Conservation (phyloP, 2,888 invertebrate species). For the Priocnemis perturbator region DNA sequence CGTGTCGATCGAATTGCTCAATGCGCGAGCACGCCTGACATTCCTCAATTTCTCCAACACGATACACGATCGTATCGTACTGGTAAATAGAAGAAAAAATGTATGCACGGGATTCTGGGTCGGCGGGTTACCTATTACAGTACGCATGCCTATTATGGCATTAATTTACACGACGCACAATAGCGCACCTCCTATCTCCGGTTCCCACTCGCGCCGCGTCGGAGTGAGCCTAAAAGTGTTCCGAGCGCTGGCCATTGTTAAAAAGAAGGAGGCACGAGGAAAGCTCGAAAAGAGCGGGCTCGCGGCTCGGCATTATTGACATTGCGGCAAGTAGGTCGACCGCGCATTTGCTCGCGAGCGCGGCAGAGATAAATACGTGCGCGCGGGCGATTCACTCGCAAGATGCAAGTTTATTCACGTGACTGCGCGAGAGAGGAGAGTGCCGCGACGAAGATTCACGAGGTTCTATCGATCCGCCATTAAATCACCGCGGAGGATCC, state of each 20-base stretch:
- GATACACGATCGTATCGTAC: slow-evolving; percentile 22
- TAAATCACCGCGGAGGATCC: slow-evolving; percentile 63
- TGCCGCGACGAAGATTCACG: slow-evolving; percentile 54
- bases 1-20: slow-evolving; percentile 22
- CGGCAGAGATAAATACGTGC: slow-evolving; percentile 13
- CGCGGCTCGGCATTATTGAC: slow-evolving; percentile 5
- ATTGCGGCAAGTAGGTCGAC: slow-evolving; percentile 18
- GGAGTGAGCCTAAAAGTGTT: too few relatives aligned
- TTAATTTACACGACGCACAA: too few relatives aligned
- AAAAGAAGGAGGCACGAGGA: too few relatives aligned
- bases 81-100: too few relatives aligned
- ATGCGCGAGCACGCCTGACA: slow-evolving; percentile 12
- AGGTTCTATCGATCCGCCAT: slow-evolving; percentile 49
- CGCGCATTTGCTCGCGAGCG: slow-evolving; percentile 22
- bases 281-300: too few relatives aligned
- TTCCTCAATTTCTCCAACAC: slow-evolving; percentile 31
- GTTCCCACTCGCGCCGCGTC: too few relatives aligned
- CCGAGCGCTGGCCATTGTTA: too few relatives aligned
- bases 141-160: too few relatives aligned
- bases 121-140: too few relatives aligned
- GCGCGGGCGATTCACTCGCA: background rate
- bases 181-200: too few relatives aligned
- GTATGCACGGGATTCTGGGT: background rate
- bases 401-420: slow-evolving; percentile 45
- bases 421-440: slow-evolving; percentile 24